Percentiles rank a stretch among this genome's conserved stretches.
These are phyloP conservation scores for Macrobrachium rosenbergii DNA, from an alignment of 1,140 invertebrate genomes.

Conservation along the genomic window DNA sequence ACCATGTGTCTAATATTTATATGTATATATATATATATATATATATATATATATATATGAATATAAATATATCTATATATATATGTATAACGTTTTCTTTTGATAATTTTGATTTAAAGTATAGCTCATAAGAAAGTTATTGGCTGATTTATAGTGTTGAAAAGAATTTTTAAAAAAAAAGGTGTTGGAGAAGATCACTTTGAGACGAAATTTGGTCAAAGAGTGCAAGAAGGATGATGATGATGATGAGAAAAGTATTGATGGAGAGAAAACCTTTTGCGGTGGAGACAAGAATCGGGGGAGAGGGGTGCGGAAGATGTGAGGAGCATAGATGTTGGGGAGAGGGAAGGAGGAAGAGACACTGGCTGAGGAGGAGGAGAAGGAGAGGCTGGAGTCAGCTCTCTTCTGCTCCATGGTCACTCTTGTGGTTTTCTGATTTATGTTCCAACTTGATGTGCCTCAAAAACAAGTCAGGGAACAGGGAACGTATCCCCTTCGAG, in stretches of 20 bases:
- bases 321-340: background rate
- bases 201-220: background rate
- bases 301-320: too few species aligned
- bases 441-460: slow-evolving; percentile 51
- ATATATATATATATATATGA: too few species aligned
- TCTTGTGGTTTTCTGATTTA: slow-evolving; percentile 59
- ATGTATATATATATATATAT: too few species aligned
- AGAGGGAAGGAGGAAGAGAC: background rate
- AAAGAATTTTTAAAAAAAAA: too few species aligned
- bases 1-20: too few species aligned
- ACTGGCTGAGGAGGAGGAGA: background rate
- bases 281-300: background rate
- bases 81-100: too few species aligned
- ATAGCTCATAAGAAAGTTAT: too few species aligned
- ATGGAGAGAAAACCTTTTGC: too few species aligned
- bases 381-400: background rate
- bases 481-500: slow-evolving; percentile 10
- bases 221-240: background rate
- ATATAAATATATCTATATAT: too few species aligned
- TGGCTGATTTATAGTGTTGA: too few species aligned
- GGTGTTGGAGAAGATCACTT: too few species aligned
- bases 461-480: slow-evolving; percentile 33
- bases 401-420: slow-evolving; percentile 43
- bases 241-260: background rate
- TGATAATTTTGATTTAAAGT: too few species aligned